phyloP scores from a whole-genome alignment of 1,140 invertebrate species.

The Drosophila pallidifrons region DNA sequence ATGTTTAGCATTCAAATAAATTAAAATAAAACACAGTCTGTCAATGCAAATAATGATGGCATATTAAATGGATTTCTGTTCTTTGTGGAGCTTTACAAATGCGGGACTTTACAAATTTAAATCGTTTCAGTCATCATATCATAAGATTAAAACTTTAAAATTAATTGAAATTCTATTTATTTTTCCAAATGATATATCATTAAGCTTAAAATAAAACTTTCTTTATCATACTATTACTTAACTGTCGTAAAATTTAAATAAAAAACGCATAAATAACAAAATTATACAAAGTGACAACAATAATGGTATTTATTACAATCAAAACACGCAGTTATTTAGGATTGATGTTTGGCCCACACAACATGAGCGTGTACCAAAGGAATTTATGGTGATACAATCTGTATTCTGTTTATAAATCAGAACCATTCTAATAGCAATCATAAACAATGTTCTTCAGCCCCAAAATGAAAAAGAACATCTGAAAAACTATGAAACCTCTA shows the following conservation, averaged over 20 bases:
- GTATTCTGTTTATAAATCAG: constrained; percentile 26
- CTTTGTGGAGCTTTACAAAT: constrained; percentile 2
- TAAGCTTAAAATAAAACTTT: too few species aligned
- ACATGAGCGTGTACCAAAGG: constrained; percentile 15
- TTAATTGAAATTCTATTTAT: neutral
- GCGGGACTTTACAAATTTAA: constrained; percentile 4
- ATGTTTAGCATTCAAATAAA: constrained; percentile 58
- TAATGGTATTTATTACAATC: constrained; percentile 8
- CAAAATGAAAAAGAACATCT: neutral
- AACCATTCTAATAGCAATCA: constrained; percentile 39
- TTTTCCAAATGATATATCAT: too few species aligned
- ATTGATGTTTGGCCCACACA: neutral
- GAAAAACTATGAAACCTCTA: constrained; percentile 37
- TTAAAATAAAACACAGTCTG: constrained; percentile 35
- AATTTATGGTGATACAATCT: constrained; percentile 20
- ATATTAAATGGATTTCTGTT: neutral
- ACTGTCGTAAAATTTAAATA: too few species aligned
- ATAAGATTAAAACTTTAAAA: constrained; percentile 1
- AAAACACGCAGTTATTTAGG: constrained; percentile 13
- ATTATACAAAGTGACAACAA: constrained; percentile 8
- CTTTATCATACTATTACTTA: too few species aligned
- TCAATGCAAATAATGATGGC: constrained; percentile 32
- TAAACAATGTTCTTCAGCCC: constrained; percentile 26
- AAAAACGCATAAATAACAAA: neutral
- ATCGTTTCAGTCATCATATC: neutral